Evolutionary conservation across 2,797 vertebrate genomes (phyloP), one percentile per base, ranked within the genome.

Genomic region (Chromobotia macracanthus): DNA sequence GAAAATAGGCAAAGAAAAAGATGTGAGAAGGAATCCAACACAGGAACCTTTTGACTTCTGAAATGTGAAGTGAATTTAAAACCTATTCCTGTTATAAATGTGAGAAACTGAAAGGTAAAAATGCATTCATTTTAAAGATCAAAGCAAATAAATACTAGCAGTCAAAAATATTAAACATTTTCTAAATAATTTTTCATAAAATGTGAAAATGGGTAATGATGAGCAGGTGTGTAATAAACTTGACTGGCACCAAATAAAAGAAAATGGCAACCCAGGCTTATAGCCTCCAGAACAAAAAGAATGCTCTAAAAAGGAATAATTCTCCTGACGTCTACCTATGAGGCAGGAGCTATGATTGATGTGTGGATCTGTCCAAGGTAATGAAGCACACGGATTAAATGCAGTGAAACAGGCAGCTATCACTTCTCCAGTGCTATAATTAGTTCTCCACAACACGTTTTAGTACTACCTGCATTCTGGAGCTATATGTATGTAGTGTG

Each of bases 331-430:
- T 25, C 38, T 21, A n/a, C 51, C 72, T 77, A 35, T 21, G 64
- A 81, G 50, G n/a, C 23, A 77, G 23, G 25, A 76, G 35, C 35
- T 50, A n/a, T 75, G 80, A 79, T 67, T 84, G 77, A 80, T 77
- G 53, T 60, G 68, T 31, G 44, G 63, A 56, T 76, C 61, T 69
- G 68, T 74, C 61, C 8, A 16, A 46, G 48, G 64, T 82, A 31
- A 77, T 55, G 46, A 83, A 77, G 65, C 65, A 38, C 58, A 31
- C 31, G 1, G 19, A n/a, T 48, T 78, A 64, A 72, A 56, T 69
- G 16, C 9, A 9, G 7, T 12, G 19, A 64, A 8, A 80, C 71
- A 79, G 73, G 79, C 28, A 46, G 41, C 21, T 60, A 72, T 72
- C 76, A 51, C 50, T 75, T 60, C 63, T 79, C 23, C 21, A 23